Evolutionary conservation across 1,140 invertebrate genomes (phyloP), one percentile per base, ranked within the genome.

Genomic region (Harpegnathos saltator): DNA sequence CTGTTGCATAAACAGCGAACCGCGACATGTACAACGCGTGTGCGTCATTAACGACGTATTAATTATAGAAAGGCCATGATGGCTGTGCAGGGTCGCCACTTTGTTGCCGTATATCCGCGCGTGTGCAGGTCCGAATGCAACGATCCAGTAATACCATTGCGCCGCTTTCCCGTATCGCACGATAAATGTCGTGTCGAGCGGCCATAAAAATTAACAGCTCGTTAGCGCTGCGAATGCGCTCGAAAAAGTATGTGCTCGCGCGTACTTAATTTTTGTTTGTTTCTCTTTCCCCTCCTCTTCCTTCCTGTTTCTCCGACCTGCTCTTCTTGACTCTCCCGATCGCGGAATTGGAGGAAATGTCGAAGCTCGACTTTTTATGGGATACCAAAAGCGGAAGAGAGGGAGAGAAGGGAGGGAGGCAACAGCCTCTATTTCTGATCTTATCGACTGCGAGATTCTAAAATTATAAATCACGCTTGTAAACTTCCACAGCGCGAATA

Each of bases 121-220:
- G 50, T 75, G 4, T 44, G 38, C 38, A 44, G 9, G 24, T 82
- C 44, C 22, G 26, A 68, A 73, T 73, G 44, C 26, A 73, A 61
- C 68, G 54, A 81, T 85, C 68, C 33, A 15, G 12, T 19, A 38
- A 44, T 69, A 68, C 62, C 17, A 59, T 68, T 48, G 19, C n/a
- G 22, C 38, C 50, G 82, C 65, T 87, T 78, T 73, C 72, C 83
- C 72, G 52, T 11, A 54, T 85, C 26, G 63, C 73, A 22, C n/a
- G 59, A 72, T 66, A 56, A 85, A 15, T 26, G 11, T 48, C 29
- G 22, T 44, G 62, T 78, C 33, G 52, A 66, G 50, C 11, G 12
- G 17, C 22, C 50, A 12, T 68, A 78, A 68, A 78, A 24, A 52
- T 26, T 38, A 68, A 78, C 50, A 7, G 63, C 33, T 78, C 63